phyloP scores from a whole-genome alignment of 1,140 invertebrate genomes.

The Zaprionus vittiger region DNA sequence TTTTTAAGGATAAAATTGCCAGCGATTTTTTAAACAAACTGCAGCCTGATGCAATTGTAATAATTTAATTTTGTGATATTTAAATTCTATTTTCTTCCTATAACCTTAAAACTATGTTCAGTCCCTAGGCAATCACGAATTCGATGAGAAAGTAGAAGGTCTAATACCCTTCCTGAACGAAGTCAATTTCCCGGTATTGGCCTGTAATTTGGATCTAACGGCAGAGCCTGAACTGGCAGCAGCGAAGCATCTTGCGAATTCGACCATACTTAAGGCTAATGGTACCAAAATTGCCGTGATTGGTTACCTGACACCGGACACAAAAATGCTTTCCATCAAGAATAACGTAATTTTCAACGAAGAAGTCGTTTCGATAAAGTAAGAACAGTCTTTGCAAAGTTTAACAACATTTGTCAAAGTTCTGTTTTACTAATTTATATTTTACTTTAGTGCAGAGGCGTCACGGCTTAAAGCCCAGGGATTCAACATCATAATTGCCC shows the following conservation, averaged over 20 bases:
- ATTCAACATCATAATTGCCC: constrained; percentile 93
- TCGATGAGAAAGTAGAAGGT: constrained; percentile 91
- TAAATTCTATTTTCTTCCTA: not conserved
- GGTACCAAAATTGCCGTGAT: constrained; percentile 92
- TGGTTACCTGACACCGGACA: constrained; percentile 95
- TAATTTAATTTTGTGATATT: constrained; percentile 62
- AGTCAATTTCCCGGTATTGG: constrained; percentile 89
- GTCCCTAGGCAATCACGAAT: constrained; percentile 97
- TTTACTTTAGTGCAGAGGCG: constrained; percentile 86
- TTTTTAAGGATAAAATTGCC: constrained; percentile 91
- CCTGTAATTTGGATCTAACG: constrained; percentile 90
- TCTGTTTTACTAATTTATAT: not conserved
- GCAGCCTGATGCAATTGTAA: constrained; percentile 93
- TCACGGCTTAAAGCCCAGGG: constrained; percentile 87
- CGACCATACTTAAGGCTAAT: constrained; percentile 88
- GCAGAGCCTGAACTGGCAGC: constrained; percentile 86
- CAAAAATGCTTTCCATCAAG: constrained; percentile 87
- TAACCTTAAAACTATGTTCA: constrained; percentile 80
- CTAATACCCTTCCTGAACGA: constrained; percentile 91
- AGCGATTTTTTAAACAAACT: constrained; percentile 91
- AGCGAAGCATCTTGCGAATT: constrained; percentile 86
- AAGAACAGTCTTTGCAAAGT: constrained; percentile 11
- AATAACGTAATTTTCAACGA: constrained; percentile 87
- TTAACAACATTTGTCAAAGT: not conserved
- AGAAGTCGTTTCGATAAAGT: constrained; percentile 85